Conservation (phyloP, 2,797 vertebrate genomes). For the Borostomias antarcticus region DNA sequence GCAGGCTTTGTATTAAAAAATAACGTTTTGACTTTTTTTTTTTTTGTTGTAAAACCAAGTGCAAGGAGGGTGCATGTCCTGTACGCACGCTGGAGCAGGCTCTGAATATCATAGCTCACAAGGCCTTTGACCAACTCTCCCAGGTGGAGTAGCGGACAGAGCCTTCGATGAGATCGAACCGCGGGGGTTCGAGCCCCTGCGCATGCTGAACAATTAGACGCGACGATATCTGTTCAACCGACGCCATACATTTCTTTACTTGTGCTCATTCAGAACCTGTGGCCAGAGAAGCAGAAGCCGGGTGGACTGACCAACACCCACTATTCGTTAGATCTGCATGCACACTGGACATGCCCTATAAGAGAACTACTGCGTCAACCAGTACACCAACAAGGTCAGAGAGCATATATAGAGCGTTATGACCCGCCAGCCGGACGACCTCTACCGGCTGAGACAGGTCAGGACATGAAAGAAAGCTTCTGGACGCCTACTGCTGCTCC, state of each 20-base stretch:
- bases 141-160: too few relatives aligned
- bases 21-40: conserved; percentile 39
- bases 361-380: too few relatives aligned
- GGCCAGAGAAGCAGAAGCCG: too few relatives aligned
- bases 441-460: conserved; percentile 28
- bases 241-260: conserved; percentile 46
- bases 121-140: background rate
- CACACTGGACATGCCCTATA: conserved; percentile 54
- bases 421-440: too few relatives aligned
- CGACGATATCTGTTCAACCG: background rate
- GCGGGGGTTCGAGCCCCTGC: too few relatives aligned
- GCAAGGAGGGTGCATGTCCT: conserved; percentile 63
- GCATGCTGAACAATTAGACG: background rate
- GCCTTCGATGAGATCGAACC: too few relatives aligned
- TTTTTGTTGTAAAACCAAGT: conserved; percentile 63
- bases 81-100: background rate
- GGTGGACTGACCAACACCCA: too few relatives aligned
- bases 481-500: conserved; percentile 37
- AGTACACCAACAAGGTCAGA: too few relatives aligned
- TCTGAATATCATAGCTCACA: background rate
- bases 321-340: conserved; percentile 55
- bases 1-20: conserved; percentile 81
- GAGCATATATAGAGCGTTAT: too few relatives aligned
- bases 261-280: conserved; percentile 69
- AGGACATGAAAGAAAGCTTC: conserved; percentile 56